A percentile compares a stretch with the other conserved stretches of the same genome.
phyloP scores from a whole-genome alignment of 2,113 vertebrate species.

The Sisor rabdophorus region DNA sequence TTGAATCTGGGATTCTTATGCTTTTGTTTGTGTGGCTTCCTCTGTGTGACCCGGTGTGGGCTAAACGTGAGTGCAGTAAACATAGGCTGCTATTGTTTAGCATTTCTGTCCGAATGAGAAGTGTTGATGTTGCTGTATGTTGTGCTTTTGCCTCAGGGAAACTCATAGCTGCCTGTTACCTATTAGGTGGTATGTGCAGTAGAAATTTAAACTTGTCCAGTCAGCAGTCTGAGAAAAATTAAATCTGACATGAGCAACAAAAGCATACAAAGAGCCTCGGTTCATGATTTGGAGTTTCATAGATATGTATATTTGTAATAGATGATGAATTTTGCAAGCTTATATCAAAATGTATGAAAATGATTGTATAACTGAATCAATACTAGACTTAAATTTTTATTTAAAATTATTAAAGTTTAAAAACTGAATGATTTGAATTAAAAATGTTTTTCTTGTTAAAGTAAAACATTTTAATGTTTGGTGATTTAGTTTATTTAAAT shows the following conservation, averaged over 20 bases:
- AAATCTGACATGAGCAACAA: background rate
- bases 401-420: too few relatives aligned
- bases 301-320: background rate
- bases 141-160: conserved; percentile 16
- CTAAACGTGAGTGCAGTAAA: conserved; percentile 3
- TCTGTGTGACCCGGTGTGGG: conserved; percentile 18
- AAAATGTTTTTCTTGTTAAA: too few relatives aligned
- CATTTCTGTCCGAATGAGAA: conserved; percentile 30
- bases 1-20: background rate
- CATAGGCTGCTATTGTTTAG: conserved; percentile 29
- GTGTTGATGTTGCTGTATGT: conserved; percentile 28
- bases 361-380: too few relatives aligned
- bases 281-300: background rate
- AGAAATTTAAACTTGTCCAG: conserved; percentile 22
- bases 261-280: background rate
- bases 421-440: too few relatives aligned
- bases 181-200: conserved; percentile 6
- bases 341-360: too few relatives aligned
- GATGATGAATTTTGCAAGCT: too few relatives aligned
- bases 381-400: too few relatives aligned
- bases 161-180: conserved; percentile 23
- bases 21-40: conserved; percentile 29
- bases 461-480: background rate
- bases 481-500: background rate
- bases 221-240: conserved; percentile 1